These are phyloP conservation scores for Melanotaenia duboulayi DNA, from an alignment of 2,113 vertebrate species.

Conservation along the genomic window DNA sequence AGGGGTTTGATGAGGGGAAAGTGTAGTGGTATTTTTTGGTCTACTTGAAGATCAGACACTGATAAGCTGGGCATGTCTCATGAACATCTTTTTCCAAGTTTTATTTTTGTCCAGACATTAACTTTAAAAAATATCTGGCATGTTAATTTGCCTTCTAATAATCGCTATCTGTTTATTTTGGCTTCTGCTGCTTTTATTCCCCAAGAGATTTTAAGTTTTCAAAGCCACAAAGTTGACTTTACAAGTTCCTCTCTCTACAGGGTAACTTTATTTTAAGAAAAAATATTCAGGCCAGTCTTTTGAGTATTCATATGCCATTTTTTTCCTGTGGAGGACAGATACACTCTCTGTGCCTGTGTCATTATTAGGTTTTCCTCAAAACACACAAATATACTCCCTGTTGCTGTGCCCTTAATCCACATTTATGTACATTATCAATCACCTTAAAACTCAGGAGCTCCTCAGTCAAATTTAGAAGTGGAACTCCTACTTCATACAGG, in stretches of 20 bases:
- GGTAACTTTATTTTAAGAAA: conserved; percentile 44
- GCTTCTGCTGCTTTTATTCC: conserved; percentile 30
- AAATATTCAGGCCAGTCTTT: conserved; percentile 35
- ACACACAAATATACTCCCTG: conserved; percentile 13
- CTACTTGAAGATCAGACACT: conserved; percentile 55
- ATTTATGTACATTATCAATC: conserved; percentile 58
- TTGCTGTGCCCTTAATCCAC: conserved; percentile 40
- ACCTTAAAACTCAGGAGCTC: conserved; percentile 29
- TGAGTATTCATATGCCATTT: conserved; percentile 26
- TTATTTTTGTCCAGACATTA: conserved; percentile 46
- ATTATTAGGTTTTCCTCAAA: conserved; percentile 37
- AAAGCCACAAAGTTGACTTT: conserved; percentile 15
- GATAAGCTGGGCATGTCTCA: conserved; percentile 17
- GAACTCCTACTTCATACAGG: conserved; percentile 35
- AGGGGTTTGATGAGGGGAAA: conserved; percentile 61
- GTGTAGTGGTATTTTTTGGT: conserved; percentile 36
- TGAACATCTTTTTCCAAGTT: conserved; percentile 17
- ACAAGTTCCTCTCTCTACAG: neutral
- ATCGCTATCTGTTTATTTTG: conserved; percentile 38
- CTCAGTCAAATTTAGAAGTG: conserved; percentile 40
- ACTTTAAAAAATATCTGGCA: conserved; percentile 34
- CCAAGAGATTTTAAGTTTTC: conserved; percentile 32
- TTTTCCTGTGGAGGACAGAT: conserved; percentile 9
- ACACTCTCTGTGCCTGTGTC: conserved; percentile 3
- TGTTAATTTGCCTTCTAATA: conserved; percentile 46